Conservation (phyloP, 2,888 invertebrate genomes). For the Nycteola revayana region DNA sequence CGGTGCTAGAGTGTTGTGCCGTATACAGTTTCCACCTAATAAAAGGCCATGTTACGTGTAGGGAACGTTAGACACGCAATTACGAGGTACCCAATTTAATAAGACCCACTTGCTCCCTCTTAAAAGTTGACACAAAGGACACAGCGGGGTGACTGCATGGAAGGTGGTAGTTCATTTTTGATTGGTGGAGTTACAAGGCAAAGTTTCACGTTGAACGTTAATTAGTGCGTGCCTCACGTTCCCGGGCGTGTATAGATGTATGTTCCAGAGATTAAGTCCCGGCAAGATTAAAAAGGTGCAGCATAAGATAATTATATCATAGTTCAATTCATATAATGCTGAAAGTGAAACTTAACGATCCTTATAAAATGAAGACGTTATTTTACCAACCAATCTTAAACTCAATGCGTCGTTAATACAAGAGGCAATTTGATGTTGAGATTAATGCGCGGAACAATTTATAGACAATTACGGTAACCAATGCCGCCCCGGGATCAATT, state of each 20-base stretch:
- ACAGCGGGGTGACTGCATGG: conserved; percentile 52
- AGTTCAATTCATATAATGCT: conserved; percentile 19
- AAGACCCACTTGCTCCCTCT: conserved; percentile 53
- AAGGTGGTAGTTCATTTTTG: conserved; percentile 54
- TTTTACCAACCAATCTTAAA: conserved; percentile 19
- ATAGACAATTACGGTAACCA: conserved; percentile 77
- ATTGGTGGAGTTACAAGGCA: conserved; percentile 55
- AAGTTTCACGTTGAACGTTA: conserved; percentile 80
- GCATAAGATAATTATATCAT: conserved; percentile 22
- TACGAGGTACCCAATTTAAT: conserved; percentile 62
- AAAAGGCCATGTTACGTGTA: conserved; percentile 78
- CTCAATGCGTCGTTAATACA: conserved; percentile 44
- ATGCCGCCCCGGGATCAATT: conserved; percentile 71
- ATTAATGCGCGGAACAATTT: conserved; percentile 77
- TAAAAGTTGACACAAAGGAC: conserved; percentile 39
- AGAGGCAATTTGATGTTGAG: conserved; percentile 68
- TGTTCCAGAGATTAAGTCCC: conserved; percentile 55
- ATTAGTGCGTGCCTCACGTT: conserved; percentile 78
- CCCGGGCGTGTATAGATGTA: conserved; percentile 61
- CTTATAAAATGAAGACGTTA: conserved; percentile 38
- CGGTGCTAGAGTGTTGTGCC: conserved; percentile 54
- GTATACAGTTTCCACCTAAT: conserved; percentile 80
- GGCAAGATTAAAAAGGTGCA: conserved; percentile 41
- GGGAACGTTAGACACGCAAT: conserved; percentile 78
- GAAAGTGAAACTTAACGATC: conserved; percentile 13